Evolutionary conservation across 2,797 vertebrate species (phyloP).

Genomic region (Varecia variegata): DNA sequence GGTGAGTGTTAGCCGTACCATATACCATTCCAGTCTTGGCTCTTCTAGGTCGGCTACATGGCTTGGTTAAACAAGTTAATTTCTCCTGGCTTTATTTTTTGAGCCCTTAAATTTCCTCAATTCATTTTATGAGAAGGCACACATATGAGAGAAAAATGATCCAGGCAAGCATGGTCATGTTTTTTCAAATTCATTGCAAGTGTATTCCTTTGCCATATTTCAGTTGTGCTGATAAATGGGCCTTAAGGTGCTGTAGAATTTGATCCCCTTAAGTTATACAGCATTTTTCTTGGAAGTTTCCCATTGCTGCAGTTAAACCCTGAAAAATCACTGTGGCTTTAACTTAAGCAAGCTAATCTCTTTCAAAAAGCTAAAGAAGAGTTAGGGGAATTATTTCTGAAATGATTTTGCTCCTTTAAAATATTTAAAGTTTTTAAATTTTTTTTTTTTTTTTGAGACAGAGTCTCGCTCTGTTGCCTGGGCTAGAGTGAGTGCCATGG

Average conservation of each 20-base stretch:
- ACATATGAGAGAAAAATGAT: neutral
- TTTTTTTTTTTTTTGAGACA: too few relatives aligned
- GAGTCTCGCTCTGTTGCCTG: too few relatives aligned
- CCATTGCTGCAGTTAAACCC: neutral
- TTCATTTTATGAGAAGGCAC: neutral
- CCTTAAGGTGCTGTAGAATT: neutral
- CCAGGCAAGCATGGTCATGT: neutral
- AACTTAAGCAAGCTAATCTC: neutral
- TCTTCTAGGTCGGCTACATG: neutral
- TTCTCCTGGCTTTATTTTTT: neutral
- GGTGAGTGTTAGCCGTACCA: too few relatives aligned
- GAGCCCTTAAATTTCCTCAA: neutral
- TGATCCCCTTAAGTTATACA: neutral
- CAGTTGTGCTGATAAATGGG: neutral
- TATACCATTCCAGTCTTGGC: neutral
- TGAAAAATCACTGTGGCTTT: neutral
- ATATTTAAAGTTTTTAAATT: neutral
- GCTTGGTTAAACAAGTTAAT: neutral
- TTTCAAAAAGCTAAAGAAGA: neutral
- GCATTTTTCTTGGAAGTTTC: neutral
- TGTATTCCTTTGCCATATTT: neutral
- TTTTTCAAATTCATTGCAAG: neutral
- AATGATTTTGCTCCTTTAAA: conserved; percentile 13
- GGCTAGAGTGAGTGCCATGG: too few relatives aligned
- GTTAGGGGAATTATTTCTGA: neutral